Evolutionary conservation across 2,113 vertebrate species (phyloP).

Genomic region (Ochotona curzoniae): DNA sequence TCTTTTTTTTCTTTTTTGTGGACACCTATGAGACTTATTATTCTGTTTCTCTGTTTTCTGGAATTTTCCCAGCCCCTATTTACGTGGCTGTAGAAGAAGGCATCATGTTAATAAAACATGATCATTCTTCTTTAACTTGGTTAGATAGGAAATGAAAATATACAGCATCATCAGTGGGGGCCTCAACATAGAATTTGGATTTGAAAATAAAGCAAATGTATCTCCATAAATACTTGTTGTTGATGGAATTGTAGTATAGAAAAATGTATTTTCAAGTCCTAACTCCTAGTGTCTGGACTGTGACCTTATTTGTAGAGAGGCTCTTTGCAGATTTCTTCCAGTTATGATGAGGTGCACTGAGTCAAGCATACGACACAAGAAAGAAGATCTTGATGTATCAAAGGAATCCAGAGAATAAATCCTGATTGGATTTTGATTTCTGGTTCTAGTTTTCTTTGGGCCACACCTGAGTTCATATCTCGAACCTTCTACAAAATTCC

Average conservation of each 20-base stretch:
- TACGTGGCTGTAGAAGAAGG: background rate
- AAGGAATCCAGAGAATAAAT: background rate
- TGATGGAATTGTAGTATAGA: background rate
- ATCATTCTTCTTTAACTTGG: background rate
- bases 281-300: background rate
- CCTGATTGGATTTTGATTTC: background rate
- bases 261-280: background rate
- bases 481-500: background rate
- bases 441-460: background rate
- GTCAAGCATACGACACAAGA: background rate
- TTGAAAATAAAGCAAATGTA: background rate
- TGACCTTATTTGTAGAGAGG: background rate
- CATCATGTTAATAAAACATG: background rate
- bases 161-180: background rate
- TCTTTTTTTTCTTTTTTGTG: background rate
- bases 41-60: background rate
- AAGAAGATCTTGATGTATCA: background rate
- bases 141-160: background rate
- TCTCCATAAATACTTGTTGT: background rate
- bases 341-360: background rate
- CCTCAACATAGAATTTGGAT: background rate
- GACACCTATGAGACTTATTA: background rate
- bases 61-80: background rate
- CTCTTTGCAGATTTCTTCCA: background rate
- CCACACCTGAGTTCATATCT: background rate